Evolutionary conservation across 2,888 invertebrate genomes (phyloP), one percentile per base, ranked within the genome.

Genomic region (Unio pictorum): DNA sequence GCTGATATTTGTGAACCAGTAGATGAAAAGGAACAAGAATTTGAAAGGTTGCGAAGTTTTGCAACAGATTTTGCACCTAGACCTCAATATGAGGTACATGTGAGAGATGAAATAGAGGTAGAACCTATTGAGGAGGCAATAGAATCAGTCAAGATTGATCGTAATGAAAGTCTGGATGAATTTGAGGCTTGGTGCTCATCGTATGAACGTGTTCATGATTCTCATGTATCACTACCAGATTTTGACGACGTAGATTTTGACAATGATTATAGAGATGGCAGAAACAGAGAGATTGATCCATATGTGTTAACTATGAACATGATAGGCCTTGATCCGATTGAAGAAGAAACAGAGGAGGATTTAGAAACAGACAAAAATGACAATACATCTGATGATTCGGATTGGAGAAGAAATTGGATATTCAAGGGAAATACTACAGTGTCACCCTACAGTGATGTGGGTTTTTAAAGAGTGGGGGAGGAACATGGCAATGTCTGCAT

Each of bases 321-420:
- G 45, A 45, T 45, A 1, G 45, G 45, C 45, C 76, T 86, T 7
- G 83, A 81, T 20, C 82, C 84, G 18, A 86, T 86, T 59, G 73
- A 81, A 5, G 86, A 86, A 71, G 86, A 86, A 69, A 84, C 84
- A 23, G 85, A 84, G 71, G 86, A 86, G 71, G 83, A 83, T 68
- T 56, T 81, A 18, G 82, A 78, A 58, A 79, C 81, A 64, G 84
- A 83, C 58, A 79, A 78, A 18, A 71, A 74, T 3, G 77, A 76
- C 15, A 77, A 79, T 1, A 65, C 58, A n/a, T 23, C 56, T 20
- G 61, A 68, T 20, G 72, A 72, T 55, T 65, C 64, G 28, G 71
- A 72, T 34, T 84, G 84, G 84, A 69, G 80, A 28, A 79, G 79
- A 15, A 87, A 87, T 75, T 87, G 87, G 87, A 80, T 86, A 57